Evolutionary conservation across 2,113 vertebrate genomes (phyloP), one percentile per base, ranked within the genome.

Genomic region (Mustela nigripes): DNA sequence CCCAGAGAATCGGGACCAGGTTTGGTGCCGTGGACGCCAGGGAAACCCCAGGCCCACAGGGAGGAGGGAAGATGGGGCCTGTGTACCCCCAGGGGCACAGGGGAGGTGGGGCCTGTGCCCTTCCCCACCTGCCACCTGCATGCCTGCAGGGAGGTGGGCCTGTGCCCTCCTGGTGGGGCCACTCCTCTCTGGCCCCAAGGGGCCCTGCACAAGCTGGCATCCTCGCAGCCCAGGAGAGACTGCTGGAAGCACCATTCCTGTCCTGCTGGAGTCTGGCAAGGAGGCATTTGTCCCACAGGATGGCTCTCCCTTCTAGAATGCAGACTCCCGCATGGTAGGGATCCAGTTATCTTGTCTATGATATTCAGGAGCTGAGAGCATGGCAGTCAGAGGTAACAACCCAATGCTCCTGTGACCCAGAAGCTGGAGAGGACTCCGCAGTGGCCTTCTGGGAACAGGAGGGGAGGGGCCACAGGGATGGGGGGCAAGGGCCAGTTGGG

Each of bases 21-120:
- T 26, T 12, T 0, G 5, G 62, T 1, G 28, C 26, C 11, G 2
- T 12, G 28, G 62, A 65, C 0, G 0, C 62, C 62, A 31, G 62
- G 28, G 28, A 31, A 63, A 12, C 26, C 62, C 31, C 65, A 31
- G 31, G 31, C 14, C 15, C 15, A 22, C 15, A n/a, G 31, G 65
- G 65, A 33, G 33, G 7, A 9, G 26, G 62, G 62, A 63, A 28
- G 63, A 28, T 1, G 2, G 63, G 10, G 24, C 24, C 60, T 58
- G 19, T 58, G 50, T 4, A 28, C 28, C 12, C 28, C 28, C 63
- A 65, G 63, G 12, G 28, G 63, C 26, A 0, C 10, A 7, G 26
- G 62, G 62, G 28, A 63, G 63, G 63, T 1, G 12, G 63, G 4
- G 24, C 24, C 60, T 58, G 19, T 58, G 50, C 50, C 50, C 50